phyloP scores from a whole-genome alignment of 2,113 vertebrate genomes.

The Poicephalus gulielmi region DNA sequence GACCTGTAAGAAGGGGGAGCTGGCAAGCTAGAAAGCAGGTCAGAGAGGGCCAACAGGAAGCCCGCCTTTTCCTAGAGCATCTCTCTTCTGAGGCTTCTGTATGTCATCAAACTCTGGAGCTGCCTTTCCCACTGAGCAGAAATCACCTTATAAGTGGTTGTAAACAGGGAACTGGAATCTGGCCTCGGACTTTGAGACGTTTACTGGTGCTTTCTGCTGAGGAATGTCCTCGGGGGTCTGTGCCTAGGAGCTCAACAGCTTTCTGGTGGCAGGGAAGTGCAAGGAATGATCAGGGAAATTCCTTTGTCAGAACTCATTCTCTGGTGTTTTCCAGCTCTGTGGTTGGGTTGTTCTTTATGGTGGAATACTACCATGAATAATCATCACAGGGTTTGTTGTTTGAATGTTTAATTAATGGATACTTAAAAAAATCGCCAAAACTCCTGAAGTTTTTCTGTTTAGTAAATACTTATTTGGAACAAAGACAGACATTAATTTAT shows the following conservation, averaged over 20 bases:
- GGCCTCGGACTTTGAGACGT: neutral
- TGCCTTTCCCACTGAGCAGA: neutral
- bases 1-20: neutral
- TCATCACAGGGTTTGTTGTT: neutral
- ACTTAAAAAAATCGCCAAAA: neutral
- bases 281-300: neutral
- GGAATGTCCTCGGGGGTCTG: neutral
- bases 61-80: neutral
- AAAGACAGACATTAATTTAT: neutral
- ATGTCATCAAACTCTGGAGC: neutral
- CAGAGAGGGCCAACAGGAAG: neutral
- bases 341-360: neutral
- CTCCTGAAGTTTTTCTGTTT: neutral
- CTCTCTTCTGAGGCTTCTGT: neutral
- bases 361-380: neutral
- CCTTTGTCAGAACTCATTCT: neutral
- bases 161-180: neutral
- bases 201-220: neutral
- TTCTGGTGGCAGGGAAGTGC: neutral
- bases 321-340: neutral
- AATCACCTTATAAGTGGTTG: neutral
- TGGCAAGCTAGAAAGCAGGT: neutral
- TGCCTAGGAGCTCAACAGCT: neutral
- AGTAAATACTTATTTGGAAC: neutral
- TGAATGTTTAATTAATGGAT: neutral